Conservation (phyloP, 2,113 vertebrate genomes). For the Saiga tatarica region DNA sequence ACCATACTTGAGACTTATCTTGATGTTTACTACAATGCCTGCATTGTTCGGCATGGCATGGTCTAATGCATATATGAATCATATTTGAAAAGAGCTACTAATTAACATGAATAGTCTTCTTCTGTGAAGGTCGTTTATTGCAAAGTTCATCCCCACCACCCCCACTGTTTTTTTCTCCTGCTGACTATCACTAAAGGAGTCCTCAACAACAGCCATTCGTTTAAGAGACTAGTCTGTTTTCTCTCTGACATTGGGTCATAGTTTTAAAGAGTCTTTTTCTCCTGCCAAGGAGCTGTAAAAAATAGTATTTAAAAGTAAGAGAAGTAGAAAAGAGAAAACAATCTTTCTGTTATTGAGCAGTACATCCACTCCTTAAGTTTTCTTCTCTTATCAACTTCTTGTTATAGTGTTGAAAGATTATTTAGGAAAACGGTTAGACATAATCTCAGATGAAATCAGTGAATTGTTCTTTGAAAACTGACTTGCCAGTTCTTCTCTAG, state of each 20-base stretch:
- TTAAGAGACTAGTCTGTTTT: constrained; percentile 85
- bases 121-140: constrained; percentile 90
- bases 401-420: background rate
- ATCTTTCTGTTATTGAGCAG: background rate
- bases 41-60: constrained; percentile 87
- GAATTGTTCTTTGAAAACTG: background rate
- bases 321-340: constrained; percentile 40
- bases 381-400: background rate
- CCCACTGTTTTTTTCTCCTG: background rate
- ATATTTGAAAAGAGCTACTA: constrained; percentile 91
- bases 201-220: constrained; percentile 84
- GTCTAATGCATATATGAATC: constrained; percentile 95
- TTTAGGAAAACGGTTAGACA: background rate
- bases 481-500: background rate
- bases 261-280: constrained; percentile 79
- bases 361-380: background rate
- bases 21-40: constrained; percentile 86
- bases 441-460: background rate
- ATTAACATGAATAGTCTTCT: constrained; percentile 96
- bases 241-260: constrained; percentile 81
- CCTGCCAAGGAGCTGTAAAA: constrained; percentile 81
- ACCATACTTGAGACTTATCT: constrained; percentile 86
- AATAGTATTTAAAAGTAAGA: constrained; percentile 77
- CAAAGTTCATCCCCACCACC: constrained; percentile 74
- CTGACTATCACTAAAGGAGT: constrained; percentile 80